Conservation (phyloP, 1,140 invertebrate genomes). For the Drosophila subobscura region DNA sequence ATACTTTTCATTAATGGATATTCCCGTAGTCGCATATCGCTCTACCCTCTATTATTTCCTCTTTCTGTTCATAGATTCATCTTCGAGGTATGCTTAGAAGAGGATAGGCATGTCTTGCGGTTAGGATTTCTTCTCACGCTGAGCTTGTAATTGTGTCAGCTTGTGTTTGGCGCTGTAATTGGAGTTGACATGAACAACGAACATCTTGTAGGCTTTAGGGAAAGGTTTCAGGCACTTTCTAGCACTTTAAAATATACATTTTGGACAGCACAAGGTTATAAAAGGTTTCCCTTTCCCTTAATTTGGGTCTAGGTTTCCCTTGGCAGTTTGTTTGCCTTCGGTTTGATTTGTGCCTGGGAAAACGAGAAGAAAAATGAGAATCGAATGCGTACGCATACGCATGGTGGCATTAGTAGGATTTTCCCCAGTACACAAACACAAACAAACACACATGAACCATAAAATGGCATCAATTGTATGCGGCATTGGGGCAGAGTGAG, state of each 20-base stretch:
- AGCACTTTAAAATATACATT: slow-evolving; percentile 16
- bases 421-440: slow-evolving; percentile 35
- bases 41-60: too few relatives aligned
- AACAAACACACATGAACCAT: slow-evolving; percentile 38
- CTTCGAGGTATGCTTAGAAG: slow-evolving; percentile 19
- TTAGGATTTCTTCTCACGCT: slow-evolving; percentile 5
- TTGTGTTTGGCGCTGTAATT: slow-evolving; percentile 18
- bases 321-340: slow-evolving; percentile 13
- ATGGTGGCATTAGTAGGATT: slow-evolving; percentile 75
- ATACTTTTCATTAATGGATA: too few relatives aligned
- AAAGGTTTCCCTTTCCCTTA: slow-evolving; percentile 23
- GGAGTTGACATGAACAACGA: slow-evolving; percentile 38
- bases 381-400: slow-evolving; percentile 66
- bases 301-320: slow-evolving; percentile 20
- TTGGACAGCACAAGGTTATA: slow-evolving; percentile 41
- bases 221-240: too few relatives aligned
- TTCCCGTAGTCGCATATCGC: too few relatives aligned
- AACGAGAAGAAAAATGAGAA: slow-evolving; percentile 69
- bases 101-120: slow-evolving; percentile 24
- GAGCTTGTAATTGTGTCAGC: too few relatives aligned
- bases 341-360: slow-evolving; percentile 71
- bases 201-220: neutral
- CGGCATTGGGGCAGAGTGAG: too few relatives aligned
- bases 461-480: slow-evolving; percentile 75
- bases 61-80: slow-evolving; percentile 62